phyloP scores from a whole-genome alignment of 2,113 vertebrate species.

The Herpailurus yagouaroundi region DNA sequence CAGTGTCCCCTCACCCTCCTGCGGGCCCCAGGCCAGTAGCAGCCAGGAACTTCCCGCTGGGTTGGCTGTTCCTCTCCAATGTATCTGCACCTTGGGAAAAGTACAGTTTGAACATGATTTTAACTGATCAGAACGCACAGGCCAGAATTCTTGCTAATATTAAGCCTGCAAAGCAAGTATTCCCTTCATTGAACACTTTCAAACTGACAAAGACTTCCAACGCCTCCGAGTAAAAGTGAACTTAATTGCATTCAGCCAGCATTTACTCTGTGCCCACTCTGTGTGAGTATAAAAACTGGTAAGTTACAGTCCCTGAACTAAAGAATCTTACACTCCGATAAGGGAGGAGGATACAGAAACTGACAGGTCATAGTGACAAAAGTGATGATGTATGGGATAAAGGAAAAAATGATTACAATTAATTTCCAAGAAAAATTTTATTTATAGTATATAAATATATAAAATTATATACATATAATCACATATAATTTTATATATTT shows the following conservation, averaged over 20 bases:
- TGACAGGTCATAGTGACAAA: background rate
- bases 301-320: background rate
- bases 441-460: no score
- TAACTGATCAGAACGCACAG: background rate
- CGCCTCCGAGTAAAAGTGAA: background rate
- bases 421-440: background rate
- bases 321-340: background rate
- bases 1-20: background rate
- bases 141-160: background rate
- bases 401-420: background rate
- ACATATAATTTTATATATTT: no score
- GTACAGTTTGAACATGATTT: background rate
- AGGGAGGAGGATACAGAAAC: background rate
- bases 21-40: background rate
- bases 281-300: background rate
- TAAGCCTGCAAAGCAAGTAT: background rate
- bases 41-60: rapidly evolving
- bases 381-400: background rate
- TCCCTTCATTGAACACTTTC: background rate
- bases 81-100: background rate
- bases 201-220: background rate
- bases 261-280: background rate
- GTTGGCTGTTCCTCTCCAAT: rapidly evolving
- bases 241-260: background rate
- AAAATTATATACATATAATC: no score